phyloP scores from a whole-genome alignment of 2,888 invertebrate genomes.

The Drosophila pseudotalamancana region DNA sequence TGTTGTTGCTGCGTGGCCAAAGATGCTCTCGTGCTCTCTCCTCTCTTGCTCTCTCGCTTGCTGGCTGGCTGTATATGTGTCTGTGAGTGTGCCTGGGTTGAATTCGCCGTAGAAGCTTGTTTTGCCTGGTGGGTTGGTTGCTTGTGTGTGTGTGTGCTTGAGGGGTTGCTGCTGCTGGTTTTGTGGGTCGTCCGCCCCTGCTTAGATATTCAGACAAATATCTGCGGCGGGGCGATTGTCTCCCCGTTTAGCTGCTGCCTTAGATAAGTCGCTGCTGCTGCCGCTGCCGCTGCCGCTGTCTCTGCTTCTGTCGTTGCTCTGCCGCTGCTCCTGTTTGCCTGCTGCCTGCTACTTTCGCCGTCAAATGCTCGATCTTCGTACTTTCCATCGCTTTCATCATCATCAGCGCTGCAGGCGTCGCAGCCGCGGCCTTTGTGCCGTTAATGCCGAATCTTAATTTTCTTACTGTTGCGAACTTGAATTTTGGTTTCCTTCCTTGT shows the following conservation, averaged over 20 bases:
- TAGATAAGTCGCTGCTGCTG: conserved; percentile 55
- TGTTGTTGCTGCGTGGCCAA: conserved; percentile 49
- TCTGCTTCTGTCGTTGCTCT: conserved; percentile 4
- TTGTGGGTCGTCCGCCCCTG: conserved; percentile 64
- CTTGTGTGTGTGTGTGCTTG: conserved; percentile 35
- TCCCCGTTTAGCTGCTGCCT: conserved; percentile 62
- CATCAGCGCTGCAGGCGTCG: conserved; percentile 40
- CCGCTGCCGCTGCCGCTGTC: conserved; percentile 24
- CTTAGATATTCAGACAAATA: conserved; percentile 73
- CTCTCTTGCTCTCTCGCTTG: conserved; percentile 31
- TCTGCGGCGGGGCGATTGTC: conserved; percentile 62
- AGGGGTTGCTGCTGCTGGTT: conserved; percentile 55
- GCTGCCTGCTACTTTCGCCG: conserved; percentile 55
- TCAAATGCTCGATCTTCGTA: conserved; percentile 68
- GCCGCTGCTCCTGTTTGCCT: conserved; percentile 2
- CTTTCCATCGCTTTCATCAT: conserved; percentile 43
- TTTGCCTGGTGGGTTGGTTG: conserved; percentile 34
- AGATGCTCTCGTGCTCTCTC: conserved; percentile 56
- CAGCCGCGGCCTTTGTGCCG: conserved; percentile 29
- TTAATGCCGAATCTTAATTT: conserved; percentile 35
- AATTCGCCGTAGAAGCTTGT: conserved; percentile 66
- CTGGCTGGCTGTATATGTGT: conserved; percentile 20
- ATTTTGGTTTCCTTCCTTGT: conserved; percentile 77
- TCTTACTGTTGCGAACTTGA: conserved; percentile 45
- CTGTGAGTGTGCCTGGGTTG: conserved; percentile 21